phyloP scores from a whole-genome alignment of 2,888 invertebrate genomes.

The Neuroscelio doddi region DNA sequence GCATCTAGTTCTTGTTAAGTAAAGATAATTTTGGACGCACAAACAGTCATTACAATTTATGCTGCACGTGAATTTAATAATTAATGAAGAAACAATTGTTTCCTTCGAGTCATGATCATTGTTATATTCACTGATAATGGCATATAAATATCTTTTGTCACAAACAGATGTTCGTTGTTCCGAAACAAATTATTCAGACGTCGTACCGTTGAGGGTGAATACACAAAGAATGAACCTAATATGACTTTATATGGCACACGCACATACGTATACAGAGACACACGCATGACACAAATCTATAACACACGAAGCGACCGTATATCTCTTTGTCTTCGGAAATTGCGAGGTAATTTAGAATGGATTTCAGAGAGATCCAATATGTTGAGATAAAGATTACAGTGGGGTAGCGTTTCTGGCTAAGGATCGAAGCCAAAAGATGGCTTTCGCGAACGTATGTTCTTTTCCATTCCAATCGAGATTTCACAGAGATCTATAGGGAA shows the following conservation, averaged over 20 bases:
- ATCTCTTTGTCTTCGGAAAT: constrained; percentile 35
- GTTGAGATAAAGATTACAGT: constrained; percentile 43
- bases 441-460: constrained; percentile 42
- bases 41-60: no score
- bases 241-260: constrained; percentile 13
- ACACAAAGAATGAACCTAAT: constrained; percentile 22
- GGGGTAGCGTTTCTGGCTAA: constrained; percentile 24
- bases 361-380: constrained; percentile 38
- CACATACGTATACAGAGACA: no score
- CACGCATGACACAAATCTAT: constrained; percentile 18
- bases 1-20: constrained; percentile 10
- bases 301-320: constrained; percentile 13
- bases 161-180: neutral
- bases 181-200: neutral
- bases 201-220: constrained; percentile 1
- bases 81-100: no score
- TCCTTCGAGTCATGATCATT: no score
- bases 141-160: no score
- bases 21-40: constrained; percentile 27
- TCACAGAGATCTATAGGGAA: constrained; percentile 32
- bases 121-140: no score
- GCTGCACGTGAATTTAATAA: no score
- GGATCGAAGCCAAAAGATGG: constrained; percentile 43
- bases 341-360: constrained; percentile 40
- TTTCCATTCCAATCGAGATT: constrained; percentile 43